A percentile compares a stretch with the other conserved stretches of the same genome.
phyloP scores from a whole-genome alignment of 2,797 vertebrate genomes.

The Natrix natrix region DNA sequence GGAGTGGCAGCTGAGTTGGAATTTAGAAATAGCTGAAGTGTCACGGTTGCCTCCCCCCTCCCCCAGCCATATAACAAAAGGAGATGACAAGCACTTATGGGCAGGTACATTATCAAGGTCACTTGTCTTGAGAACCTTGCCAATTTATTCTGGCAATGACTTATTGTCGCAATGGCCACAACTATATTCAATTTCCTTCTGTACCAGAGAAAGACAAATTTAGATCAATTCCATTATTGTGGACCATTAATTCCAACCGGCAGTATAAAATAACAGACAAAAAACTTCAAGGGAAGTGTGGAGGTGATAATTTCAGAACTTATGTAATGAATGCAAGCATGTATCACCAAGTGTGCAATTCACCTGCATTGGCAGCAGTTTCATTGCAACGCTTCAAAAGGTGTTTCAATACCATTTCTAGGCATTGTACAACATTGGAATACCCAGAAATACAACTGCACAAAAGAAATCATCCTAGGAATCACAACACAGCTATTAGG shows the following conservation, averaged over 20 bases:
- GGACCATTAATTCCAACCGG: background rate
- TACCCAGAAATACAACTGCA: background rate
- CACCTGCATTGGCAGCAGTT: background rate
- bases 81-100: background rate
- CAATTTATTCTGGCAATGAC: background rate
- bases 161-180: background rate
- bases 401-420: background rate
- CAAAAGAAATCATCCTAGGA: background rate
- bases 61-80: background rate
- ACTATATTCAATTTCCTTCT: background rate
- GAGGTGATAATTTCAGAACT: background rate
- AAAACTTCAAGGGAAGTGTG: background rate
- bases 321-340: background rate
- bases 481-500: background rate
- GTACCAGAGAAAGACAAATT: background rate
- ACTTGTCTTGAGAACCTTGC: background rate
- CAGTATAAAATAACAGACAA: background rate
- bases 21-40: background rate
- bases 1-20: background rate
- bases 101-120: conserved; percentile 35
- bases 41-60: background rate
- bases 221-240: background rate
- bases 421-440: background rate
- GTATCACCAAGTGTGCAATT: background rate
- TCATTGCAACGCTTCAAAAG: background rate